Evolutionary conservation across 2,797 vertebrate genomes (phyloP), one percentile per base, ranked within the genome.

Genomic region (Anolis apletophallus): DNA sequence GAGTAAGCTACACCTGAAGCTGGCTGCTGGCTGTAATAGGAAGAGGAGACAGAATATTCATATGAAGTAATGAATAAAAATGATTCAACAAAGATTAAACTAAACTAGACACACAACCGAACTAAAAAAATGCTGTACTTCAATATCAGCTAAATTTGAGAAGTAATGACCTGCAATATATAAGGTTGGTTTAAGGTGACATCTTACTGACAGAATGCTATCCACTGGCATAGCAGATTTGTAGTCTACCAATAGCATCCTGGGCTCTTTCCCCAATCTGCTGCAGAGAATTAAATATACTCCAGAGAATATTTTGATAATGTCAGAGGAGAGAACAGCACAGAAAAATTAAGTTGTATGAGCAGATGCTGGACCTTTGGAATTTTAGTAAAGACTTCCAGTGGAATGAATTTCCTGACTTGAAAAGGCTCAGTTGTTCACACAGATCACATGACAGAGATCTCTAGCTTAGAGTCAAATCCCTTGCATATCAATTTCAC

Each of bases 1-100:
- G 98, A 99, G 95, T 99, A 99, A 36, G 98, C 98, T 93, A 99
- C 98, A 96, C 98, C 99, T 68, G 97, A 98, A 85, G 97, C 93
- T 88, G 98, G 98, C 97, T 99, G 99, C 96, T 99, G 98, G 97
- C 99, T 99, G 87, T 16, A 90, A 90, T 8, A 80, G 87, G 64
- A 94, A 89, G 23, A 92, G 36, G 4, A 90, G 79, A 91, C 72
- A 29, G 80, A 76, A n/a, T 50, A 83, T 68, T 67, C 80, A 6
- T 16, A 40, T 74, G 57, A 52, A 74, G 10, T 2, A 83, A 87
- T 16, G 3, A 81, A 29, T 64, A 29, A 81, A 46, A 19, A 34
- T 73, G 88, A 81, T 79, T 5, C 46, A 72, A 80, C 90, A 81
- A 1, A 16, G 14, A 14, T 54, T 34, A 86, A 64, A 61, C 4